Evolutionary conservation across 2,797 vertebrate genomes (phyloP).

Genomic region (Gastrophryne carolinensis): DNA sequence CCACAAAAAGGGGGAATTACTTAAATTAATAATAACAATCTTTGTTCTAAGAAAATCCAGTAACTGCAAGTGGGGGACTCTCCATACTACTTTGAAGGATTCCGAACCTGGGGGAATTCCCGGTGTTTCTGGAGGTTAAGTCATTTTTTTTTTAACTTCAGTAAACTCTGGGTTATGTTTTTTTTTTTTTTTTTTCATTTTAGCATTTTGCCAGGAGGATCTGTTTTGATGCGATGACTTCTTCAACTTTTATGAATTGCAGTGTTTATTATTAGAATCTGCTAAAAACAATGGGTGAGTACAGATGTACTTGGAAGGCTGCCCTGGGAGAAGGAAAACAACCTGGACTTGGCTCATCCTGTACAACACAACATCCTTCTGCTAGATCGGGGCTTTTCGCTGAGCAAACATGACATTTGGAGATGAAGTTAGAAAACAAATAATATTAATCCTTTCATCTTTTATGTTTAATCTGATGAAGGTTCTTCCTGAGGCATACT

Average conservation of each 20-base stretch:
- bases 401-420: constrained; percentile 31
- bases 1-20: no score
- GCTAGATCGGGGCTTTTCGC: constrained; percentile 3
- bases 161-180: neutral
- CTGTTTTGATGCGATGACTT: no score
- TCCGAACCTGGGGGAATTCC: no score
- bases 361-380: constrained; percentile 37
- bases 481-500: neutral
- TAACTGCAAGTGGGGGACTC: no score
- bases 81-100: no score
- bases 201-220: neutral
- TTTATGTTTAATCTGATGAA: neutral
- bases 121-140: no score
- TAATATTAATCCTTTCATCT: constrained; percentile 32
- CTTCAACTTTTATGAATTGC: neutral
- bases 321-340: constrained; percentile 8
- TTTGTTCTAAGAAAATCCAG: no score
- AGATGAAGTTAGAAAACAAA: constrained; percentile 28
- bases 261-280: neutral
- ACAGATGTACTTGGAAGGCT: constrained; percentile 14
- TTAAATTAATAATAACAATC: no score
- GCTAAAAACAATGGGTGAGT: neutral
- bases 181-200: neutral
- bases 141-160: no score
- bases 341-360: constrained; percentile 4